Base-by-base conservation (phyloP, 2,888 invertebrate genomes). In the Polymixis flavicincta region DNA sequence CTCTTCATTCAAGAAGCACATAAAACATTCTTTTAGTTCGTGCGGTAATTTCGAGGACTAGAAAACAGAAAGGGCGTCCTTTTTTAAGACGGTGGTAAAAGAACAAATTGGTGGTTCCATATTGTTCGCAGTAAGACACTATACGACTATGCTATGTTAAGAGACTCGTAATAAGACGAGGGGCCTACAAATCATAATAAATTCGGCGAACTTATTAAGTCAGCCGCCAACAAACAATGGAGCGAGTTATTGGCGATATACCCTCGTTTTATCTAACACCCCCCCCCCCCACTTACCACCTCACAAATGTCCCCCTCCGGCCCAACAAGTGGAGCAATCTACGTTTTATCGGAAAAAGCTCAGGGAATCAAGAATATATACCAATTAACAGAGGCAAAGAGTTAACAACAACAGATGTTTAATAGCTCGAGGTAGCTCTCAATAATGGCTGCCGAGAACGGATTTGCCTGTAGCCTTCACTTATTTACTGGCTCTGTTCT, bases 121-220 rank as follows among this genome's bases (percentile, higher is more conserved):
- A 88, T 88, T 91, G 90, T 88, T 83, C 83, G 87, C 84, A 85
- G 89, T 89, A 88, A 90, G 85, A 88, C 88, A 90, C 87, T 87
- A 84, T 88, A 90, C 87, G 85, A 85, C 83, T 90, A 85, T 88
- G 90, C 88, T 92, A 92, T 91, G 92, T 92, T 94, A 93, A 93
- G 93, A 92, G 90, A 90, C 89, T 90, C 92, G 89, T 95, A 95
- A 95, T 94, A 95, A 94, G 94, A 94, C 93, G 94, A 93, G 92
- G 92, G 93, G 92, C 91, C 93, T 92, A 95, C 94, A 95, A 95
- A 95, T 96, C 95, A 96, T 95, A 95, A 95, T 95, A 96, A 95
- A 96, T 96, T 95, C 90, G 93, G 92, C 89, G 94, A 94, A 95
- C 95, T 96, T 96, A 96, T 96, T 96, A 96, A 95, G 95, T 95